Percentiles rank a stretch among this genome's conserved stretches.
phyloP scores from a whole-genome alignment of 2,888 invertebrate genomes.

The Hypomecis atomaria region DNA sequence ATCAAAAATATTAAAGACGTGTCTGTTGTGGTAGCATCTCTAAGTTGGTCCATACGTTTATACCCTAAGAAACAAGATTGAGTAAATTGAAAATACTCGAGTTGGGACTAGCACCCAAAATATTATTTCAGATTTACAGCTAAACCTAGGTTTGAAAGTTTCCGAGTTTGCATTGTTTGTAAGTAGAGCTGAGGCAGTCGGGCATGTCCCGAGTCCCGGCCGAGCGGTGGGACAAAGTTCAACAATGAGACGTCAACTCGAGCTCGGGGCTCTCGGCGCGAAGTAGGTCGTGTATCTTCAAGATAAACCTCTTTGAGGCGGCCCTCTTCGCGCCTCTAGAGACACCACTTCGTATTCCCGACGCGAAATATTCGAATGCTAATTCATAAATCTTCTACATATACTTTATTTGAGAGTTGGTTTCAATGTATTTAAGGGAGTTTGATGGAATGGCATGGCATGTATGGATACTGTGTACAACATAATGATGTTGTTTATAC shows the following conservation, averaged over 20 bases:
- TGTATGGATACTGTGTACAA: too few species aligned
- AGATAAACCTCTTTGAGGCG: constrained; percentile 55
- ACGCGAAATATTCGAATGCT: constrained; percentile 14
- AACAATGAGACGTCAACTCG: constrained; percentile 56
- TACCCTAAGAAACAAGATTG: too few species aligned
- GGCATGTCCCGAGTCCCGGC: constrained; percentile 41
- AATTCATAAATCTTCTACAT: constrained; percentile 17
- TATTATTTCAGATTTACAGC: not conserved
- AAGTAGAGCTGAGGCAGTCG: constrained; percentile 32
- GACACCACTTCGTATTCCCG: constrained; percentile 24
- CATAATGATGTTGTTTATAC: too few species aligned
- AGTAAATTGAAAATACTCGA: too few species aligned
- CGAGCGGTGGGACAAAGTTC: constrained; percentile 49
- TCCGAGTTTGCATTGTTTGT: constrained; percentile 12
- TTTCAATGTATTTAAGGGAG: constrained; percentile 7
- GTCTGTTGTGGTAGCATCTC: too few species aligned
- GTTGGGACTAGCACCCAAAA: too few species aligned
- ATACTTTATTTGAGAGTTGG: constrained; percentile 10
- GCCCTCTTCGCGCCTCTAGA: constrained; percentile 36
- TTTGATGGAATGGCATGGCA: too few species aligned
- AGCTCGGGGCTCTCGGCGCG: constrained; percentile 49
- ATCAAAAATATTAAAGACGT: too few species aligned
- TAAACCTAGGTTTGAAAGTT: constrained; percentile 2
- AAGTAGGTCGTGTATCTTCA: constrained; percentile 60
- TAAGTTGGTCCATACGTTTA: too few species aligned